These are phyloP conservation scores for Esperia sulphurella DNA, from an alignment of 2,888 invertebrate species.

Conservation along the genomic window DNA sequence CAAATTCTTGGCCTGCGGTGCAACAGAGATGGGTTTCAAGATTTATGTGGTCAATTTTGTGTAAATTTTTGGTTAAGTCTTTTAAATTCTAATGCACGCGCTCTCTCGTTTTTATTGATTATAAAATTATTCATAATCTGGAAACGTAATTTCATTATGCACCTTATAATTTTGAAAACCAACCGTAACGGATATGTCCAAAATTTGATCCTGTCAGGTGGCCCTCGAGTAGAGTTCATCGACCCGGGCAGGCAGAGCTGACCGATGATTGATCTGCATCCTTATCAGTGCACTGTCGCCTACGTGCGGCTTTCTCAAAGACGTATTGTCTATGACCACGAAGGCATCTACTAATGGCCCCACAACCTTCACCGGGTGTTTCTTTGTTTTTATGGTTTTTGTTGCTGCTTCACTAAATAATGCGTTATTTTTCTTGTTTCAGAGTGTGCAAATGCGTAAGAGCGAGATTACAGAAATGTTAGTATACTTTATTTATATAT, in stretches of 20 bases:
- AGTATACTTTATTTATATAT: constrained; percentile 23
- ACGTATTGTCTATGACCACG: constrained; percentile 59
- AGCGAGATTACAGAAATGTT: constrained; percentile 51
- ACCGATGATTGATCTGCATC: constrained; percentile 73
- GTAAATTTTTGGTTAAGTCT: constrained; percentile 21
- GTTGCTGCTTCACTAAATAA: constrained; percentile 12
- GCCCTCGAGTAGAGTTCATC: constrained; percentile 53
- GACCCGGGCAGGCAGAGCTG: constrained; percentile 72
- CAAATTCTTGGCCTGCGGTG: constrained; percentile 62
- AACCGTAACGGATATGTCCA: constrained; percentile 45
- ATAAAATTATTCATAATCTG: too few relatives aligned
- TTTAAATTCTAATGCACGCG: constrained; percentile 42
- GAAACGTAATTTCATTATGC: constrained; percentile 17
- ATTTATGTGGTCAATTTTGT: constrained; percentile 55
- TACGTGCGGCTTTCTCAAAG: constrained; percentile 74
- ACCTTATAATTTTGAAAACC: constrained; percentile 44
- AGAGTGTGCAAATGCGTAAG: constrained; percentile 46
- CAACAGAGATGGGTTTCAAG: constrained; percentile 52
- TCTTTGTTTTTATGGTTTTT: constrained; percentile 4
- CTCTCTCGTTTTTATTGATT: constrained; percentile 5
- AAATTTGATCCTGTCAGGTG: constrained; percentile 66
- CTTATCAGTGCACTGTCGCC: constrained; percentile 73
- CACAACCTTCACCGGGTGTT: constrained; percentile 2
- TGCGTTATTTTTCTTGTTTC: constrained; percentile 50
- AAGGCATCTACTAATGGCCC: constrained; percentile 54